phyloP scores from a whole-genome alignment of 2,888 invertebrate species.

The Drosophila borealis region DNA sequence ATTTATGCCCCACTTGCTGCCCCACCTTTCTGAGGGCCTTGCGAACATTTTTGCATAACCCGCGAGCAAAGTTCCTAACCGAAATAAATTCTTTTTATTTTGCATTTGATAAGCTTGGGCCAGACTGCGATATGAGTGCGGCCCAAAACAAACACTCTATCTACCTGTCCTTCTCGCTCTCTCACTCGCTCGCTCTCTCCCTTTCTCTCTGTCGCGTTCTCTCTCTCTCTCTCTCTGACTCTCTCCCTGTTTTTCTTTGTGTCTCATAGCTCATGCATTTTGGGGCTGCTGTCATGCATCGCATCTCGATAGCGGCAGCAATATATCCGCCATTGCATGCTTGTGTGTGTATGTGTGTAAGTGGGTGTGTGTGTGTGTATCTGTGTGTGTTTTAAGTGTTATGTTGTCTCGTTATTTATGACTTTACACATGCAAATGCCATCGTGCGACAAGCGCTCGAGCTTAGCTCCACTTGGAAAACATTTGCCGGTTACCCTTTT shows the following conservation, averaged over 20 bases:
- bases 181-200: no score
- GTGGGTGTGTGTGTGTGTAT: conserved; percentile 22
- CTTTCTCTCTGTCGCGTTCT: not conserved
- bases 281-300: conserved; percentile 68
- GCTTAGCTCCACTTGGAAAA: conserved; percentile 65
- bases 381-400: conserved; percentile 67
- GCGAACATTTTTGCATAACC: conserved; percentile 75
- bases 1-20: conserved; percentile 61
- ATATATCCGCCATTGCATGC: conserved; percentile 32
- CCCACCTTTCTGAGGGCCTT: conserved; percentile 32
- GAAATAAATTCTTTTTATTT: conserved; percentile 77
- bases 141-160: conserved; percentile 45
- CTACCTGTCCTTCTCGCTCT: not conserved
- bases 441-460: conserved; percentile 72
- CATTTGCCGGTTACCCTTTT: conserved; percentile 45
- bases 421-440: conserved; percentile 83
- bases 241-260: not conserved
- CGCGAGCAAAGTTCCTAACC: conserved; percentile 78
- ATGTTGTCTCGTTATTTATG: conserved; percentile 82
- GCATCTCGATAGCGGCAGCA: conserved; percentile 69
- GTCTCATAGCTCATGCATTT: conserved; percentile 71
- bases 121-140: conserved; percentile 39
- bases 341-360: conserved; percentile 13
- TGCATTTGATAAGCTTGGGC: conserved; percentile 76
- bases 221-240: not conserved